Conservation (phyloP, 2,888 invertebrate species). For the Drosophila mettleri region DNA sequence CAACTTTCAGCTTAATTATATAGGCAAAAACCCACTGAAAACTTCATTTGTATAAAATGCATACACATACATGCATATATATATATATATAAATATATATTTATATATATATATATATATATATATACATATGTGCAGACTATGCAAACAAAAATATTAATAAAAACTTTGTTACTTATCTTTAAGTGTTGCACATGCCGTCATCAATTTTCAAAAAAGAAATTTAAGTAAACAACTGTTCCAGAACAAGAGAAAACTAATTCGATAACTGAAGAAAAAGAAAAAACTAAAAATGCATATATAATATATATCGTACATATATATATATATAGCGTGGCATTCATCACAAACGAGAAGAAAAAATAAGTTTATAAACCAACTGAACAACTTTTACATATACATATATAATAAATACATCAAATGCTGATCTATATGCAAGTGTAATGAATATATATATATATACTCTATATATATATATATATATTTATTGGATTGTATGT, state of each 20-base stretch:
- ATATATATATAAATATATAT: not conserved
- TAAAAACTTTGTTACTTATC: slow-evolving; percentile 71
- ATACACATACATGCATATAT: not conserved
- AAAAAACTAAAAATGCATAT: slow-evolving; percentile 32
- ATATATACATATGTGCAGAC: slow-evolving; percentile 34
- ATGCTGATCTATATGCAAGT: slow-evolving; percentile 51
- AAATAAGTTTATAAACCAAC: slow-evolving; percentile 15
- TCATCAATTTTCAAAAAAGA: slow-evolving; percentile 52
- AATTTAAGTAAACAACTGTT: slow-evolving; percentile 40
- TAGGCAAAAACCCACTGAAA: slow-evolving; percentile 43
- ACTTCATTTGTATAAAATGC: slow-evolving; percentile 35
- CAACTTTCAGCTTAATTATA: slow-evolving; percentile 41
- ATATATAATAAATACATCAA: slow-evolving; percentile 27
- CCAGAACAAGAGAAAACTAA: slow-evolving; percentile 33
- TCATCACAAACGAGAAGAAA: slow-evolving; percentile 34
- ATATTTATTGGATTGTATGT: slow-evolving; percentile 33
- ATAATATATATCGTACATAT: slow-evolving; percentile 20
- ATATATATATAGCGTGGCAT: slow-evolving; percentile 29
- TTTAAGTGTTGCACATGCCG: slow-evolving; percentile 79
- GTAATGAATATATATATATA: slow-evolving; percentile 17
- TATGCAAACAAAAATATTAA: slow-evolving; percentile 19
- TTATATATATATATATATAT: slow-evolving; percentile 16
- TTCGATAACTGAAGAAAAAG: slow-evolving; percentile 18
- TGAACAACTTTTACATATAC: slow-evolving; percentile 35
- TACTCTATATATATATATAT: slow-evolving; percentile 20